These are phyloP conservation scores for Folsomia manolachei DNA, from an alignment of 2,888 invertebrate species.

Conservation along the genomic window DNA sequence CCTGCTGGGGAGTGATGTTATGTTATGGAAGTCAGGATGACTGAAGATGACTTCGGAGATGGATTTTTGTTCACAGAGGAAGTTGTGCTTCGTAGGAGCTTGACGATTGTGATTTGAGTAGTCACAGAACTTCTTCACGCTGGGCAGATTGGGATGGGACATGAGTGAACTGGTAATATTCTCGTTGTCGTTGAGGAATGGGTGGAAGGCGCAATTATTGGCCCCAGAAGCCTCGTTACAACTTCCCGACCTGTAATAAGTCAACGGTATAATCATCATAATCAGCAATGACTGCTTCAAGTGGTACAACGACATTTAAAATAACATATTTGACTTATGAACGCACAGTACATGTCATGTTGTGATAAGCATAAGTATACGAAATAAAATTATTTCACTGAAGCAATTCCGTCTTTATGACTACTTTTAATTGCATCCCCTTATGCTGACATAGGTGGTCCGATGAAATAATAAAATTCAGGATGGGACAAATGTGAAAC, in stretches of 20 bases:
- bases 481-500: not conserved
- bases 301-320: not conserved
- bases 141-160: constrained; percentile 50
- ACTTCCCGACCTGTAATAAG: constrained; percentile 28
- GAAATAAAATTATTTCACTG: not conserved
- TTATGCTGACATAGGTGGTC: not conserved
- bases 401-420: not conserved
- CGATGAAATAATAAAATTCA: not conserved
- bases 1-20: constrained; percentile 27
- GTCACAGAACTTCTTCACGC: constrained; percentile 64
- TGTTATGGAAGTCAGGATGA: constrained; percentile 58
- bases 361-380: not conserved
- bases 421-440: not conserved
- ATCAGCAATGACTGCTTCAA: not conserved
- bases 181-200: constrained; percentile 42
- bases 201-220: constrained; percentile 46
- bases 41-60: constrained; percentile 61
- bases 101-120: constrained; percentile 62
- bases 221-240: constrained; percentile 39
- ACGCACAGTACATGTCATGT: not conserved
- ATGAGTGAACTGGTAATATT: constrained; percentile 52
- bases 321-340: not conserved
- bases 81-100: constrained; percentile 67
- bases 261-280: constrained; percentile 1
- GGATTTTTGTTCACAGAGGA: constrained; percentile 62